Evolutionary conservation across 2,797 vertebrate genomes (phyloP), one percentile per base, ranked within the genome.

Genomic region (Perodicticus potto): DNA sequence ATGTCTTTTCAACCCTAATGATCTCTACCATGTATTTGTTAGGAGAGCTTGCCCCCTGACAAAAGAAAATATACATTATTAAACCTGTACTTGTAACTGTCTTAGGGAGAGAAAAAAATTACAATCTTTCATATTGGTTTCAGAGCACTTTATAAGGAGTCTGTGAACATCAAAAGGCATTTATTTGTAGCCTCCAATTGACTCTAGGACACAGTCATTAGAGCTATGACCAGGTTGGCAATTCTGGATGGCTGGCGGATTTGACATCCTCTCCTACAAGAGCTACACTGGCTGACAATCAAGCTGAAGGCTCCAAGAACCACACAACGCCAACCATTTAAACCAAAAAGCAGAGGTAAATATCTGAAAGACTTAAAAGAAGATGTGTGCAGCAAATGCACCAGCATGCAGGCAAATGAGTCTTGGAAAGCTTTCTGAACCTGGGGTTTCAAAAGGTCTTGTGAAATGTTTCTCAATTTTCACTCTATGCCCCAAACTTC

Each of bases 391-490:
- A 86, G 76, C 85, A 95, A 95, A 83, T 37, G 65, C 0, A 84
- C 0, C 2, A 1, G n/a, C 67, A 17, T 43, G 7, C 23, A 78
- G 49, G 61, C 43, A 95, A 96, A 91, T 22, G 29, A 80, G 19
- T 78, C 29, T 29, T 40, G 69, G n/a, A 97, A 96, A 83, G 43
- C 86, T 94, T 95, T 92, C 69, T 77, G 87, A 93, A 85, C 59
- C 23, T 63, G 37, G 53, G 8, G 43, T 87, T 92, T 86, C 81
- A 78, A 92, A 93, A 61, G 55, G 5, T 43, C 94, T 96, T 88
- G 19, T 72, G 65, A 91, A 94, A 81, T 85, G 40, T 92, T 96
- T 95, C 63, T 96, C 81, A 77, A 53, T 90, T 92, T 95, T 97
- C 73, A 96, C 49, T 73, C 72, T 61, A 92, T 55, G 16, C 14